Evolutionary conservation across 1,140 invertebrate species (phyloP).

Genomic region (Drosophila eugracilis): DNA sequence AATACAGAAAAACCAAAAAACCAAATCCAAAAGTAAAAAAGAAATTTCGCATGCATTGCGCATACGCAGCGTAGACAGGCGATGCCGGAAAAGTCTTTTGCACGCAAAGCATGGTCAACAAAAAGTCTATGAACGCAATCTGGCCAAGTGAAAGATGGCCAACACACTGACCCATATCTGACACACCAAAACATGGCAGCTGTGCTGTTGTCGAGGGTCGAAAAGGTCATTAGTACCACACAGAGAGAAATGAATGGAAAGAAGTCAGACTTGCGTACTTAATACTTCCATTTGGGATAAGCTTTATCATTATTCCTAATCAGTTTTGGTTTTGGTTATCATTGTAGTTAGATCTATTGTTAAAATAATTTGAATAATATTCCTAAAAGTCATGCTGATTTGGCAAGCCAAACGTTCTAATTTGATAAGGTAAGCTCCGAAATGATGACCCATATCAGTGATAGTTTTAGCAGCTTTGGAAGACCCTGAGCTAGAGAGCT

Average conservation of each 20-base stretch:
- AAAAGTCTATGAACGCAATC: slow-evolving; percentile 11
- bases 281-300: too few species aligned
- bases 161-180: slow-evolving; percentile 67
- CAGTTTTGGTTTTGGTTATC: too few species aligned
- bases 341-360: too few species aligned
- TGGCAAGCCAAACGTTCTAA: not conserved
- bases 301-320: too few species aligned
- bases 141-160: slow-evolving; percentile 58
- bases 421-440: slow-evolving; percentile 1
- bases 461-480: not conserved
- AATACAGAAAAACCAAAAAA: not conserved
- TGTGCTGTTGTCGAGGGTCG: slow-evolving; percentile 13
- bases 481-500: slow-evolving; percentile 19
- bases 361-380: not conserved
- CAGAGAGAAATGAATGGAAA: not conserved
- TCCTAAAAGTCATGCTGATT: not conserved
- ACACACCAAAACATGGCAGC: slow-evolving; percentile 8
- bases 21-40: slow-evolving; percentile 58
- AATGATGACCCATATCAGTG: slow-evolving; percentile 22
- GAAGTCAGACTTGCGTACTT: too few species aligned
- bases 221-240: slow-evolving; percentile 20
- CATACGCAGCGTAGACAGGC: slow-evolving; percentile 62
- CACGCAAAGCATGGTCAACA: slow-evolving; percentile 32
- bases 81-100: slow-evolving; percentile 61
- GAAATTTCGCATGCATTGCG: slow-evolving; percentile 63